A percentile compares a stretch with the other conserved stretches of the same genome.
phyloP scores from a whole-genome alignment of 2,113 vertebrate genomes.

The Rhombomys opimus region DNA sequence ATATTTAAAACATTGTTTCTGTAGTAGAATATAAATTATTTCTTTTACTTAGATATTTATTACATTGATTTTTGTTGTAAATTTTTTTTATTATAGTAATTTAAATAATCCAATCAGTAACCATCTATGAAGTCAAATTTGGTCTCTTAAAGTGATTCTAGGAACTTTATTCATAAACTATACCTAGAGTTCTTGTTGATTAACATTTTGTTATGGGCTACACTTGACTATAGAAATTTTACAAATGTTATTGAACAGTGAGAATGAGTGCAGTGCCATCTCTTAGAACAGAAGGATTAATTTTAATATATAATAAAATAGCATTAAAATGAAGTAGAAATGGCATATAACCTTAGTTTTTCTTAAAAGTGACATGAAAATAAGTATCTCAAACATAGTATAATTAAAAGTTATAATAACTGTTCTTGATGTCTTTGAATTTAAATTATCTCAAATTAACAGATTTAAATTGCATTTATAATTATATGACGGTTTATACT shows the following conservation, averaged over 20 bases:
- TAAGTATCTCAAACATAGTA: constrained; percentile 57
- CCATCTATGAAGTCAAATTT: constrained; percentile 35
- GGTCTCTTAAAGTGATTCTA: constrained; percentile 17
- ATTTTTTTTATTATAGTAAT: constrained; percentile 48
- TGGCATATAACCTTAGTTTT: constrained; percentile 59
- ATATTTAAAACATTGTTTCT: constrained; percentile 31
- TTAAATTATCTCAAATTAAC: constrained; percentile 80
- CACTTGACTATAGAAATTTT: constrained; percentile 41
- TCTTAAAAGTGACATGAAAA: constrained; percentile 47
- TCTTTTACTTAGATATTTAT: constrained; percentile 36
- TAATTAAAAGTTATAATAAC: constrained; percentile 78
- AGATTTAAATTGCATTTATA: constrained; percentile 77
- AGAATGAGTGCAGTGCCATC: background rate
- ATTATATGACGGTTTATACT: constrained; percentile 70
- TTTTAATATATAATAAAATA: constrained; percentile 61
- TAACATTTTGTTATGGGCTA: constrained; percentile 22
- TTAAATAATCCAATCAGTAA: constrained; percentile 43
- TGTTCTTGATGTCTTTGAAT: constrained; percentile 67
- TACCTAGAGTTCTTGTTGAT: constrained; percentile 41
- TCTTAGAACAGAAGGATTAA: background rate
- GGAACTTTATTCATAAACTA: constrained; percentile 44
- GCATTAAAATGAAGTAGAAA: constrained; percentile 51
- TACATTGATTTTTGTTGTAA: constrained; percentile 15
- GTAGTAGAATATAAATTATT: constrained; percentile 15
- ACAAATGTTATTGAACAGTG: constrained; percentile 17